Percentiles rank a stretch among this genome's conserved stretches.
Conservation (phyloP, 2,888 invertebrate genomes). For the Dicranocentrus wangi region DNA sequence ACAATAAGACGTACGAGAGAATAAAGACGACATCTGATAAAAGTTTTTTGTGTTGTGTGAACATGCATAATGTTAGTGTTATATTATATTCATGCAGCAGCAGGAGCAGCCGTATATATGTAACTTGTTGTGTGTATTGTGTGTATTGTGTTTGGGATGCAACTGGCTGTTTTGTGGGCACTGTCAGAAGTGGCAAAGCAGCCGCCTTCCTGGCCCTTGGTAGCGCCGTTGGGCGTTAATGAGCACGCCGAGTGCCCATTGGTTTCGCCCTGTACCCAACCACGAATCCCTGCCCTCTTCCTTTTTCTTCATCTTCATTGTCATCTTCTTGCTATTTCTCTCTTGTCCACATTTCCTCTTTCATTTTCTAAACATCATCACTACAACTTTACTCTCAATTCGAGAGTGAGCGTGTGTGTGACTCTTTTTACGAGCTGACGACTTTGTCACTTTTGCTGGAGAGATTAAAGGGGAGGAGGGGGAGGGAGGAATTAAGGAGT, state of each 20-base stretch:
- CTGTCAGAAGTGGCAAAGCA: constrained; percentile 73
- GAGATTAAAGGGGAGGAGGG: constrained; percentile 5
- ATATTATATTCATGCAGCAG: constrained; percentile 40
- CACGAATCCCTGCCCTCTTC: constrained; percentile 69
- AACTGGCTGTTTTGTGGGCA: constrained; percentile 72
- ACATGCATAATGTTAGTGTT: constrained; percentile 18
- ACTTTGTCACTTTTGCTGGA: constrained; percentile 39
- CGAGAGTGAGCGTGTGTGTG: no score
- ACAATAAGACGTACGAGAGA: constrained; percentile 18
- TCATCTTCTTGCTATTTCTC: constrained; percentile 62
- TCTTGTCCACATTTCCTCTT: constrained; percentile 28
- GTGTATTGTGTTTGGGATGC: constrained; percentile 68
- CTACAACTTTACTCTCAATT: constrained; percentile 9
- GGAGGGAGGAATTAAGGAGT: background rate
- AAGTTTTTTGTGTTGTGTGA: no score
- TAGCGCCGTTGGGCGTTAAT: constrained; percentile 73
- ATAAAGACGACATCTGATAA: constrained; percentile 21
- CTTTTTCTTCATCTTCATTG: constrained; percentile 55
- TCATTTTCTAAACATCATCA: constrained; percentile 31
- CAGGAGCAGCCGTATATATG: no score
- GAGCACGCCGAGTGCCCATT: constrained; percentile 73
- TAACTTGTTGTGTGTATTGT: constrained; percentile 42
- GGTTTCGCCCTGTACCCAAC: constrained; percentile 71
- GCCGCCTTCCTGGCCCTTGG: constrained; percentile 73
- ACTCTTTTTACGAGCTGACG: constrained; percentile 34